Evolutionary conservation across 2,113 vertebrate species (phyloP).

Genomic region (Sander lucioperca): DNA sequence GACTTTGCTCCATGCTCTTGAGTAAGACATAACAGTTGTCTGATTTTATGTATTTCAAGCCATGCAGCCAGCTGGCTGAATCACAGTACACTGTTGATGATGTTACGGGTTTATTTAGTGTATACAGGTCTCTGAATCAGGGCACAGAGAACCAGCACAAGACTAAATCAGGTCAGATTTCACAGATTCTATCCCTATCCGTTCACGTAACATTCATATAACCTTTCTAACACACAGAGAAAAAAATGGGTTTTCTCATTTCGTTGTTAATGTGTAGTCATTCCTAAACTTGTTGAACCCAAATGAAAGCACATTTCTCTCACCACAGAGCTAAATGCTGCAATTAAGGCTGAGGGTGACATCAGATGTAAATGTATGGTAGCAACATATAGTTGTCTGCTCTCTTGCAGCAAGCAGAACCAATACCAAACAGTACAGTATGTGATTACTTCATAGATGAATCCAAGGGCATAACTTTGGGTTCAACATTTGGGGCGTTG

Average conservation of each 20-base stretch:
- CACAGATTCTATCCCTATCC: not conserved
- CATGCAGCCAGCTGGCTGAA: not conserved
- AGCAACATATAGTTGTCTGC: conserved; percentile 3
- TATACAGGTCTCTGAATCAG: conserved; percentile 29
- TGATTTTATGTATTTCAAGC: conserved; percentile 13
- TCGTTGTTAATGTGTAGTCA: conserved; percentile 19
- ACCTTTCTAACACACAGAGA: not conserved
- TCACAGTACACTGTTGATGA: not conserved
- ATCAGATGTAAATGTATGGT: not conserved
- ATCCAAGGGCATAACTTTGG: too few relatives aligned
- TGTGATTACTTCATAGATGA: not conserved
- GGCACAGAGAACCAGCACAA: not conserved
- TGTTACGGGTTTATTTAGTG: conserved; percentile 3
- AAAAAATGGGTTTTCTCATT: not conserved
- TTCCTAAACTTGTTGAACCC: not conserved
- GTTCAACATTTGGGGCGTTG: too few relatives aligned
- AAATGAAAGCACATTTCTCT: conserved; percentile 36
- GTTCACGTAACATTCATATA: conserved; percentile 15
- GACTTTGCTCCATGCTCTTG: conserved; percentile 51
- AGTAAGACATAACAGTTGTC: conserved; percentile 48
- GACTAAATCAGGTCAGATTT: conserved; percentile 29
- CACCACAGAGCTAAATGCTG: conserved; percentile 2
- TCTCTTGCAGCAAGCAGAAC: not conserved
- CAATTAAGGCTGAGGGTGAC: not conserved
- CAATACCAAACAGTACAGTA: not conserved